Base-by-base conservation (phyloP, 1,140 invertebrate genomes). In the Aphis craccivora region DNA sequence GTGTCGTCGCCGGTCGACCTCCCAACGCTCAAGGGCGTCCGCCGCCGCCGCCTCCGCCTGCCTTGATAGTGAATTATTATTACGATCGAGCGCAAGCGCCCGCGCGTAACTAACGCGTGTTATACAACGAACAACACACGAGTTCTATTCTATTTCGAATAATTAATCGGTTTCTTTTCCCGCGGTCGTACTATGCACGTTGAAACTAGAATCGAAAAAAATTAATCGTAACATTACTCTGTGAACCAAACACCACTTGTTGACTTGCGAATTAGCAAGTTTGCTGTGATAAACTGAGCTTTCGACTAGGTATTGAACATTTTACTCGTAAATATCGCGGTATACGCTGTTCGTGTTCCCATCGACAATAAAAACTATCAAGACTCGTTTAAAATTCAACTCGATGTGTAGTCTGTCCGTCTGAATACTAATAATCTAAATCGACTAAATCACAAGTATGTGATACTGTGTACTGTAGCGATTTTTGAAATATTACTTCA, bases 21-120 rank as follows among this genome's bases (percentile, higher is more conserved):
- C 51, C 14, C 14, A 14, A 76, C 35, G n/a, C 43, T 37, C 91
- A 92, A 92, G 91, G 91, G 91, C 91, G 91, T 92, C 22, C 76
- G 60, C 43, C 43, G 5, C 43, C 84, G 55, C 43, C 43, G 14
- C 43, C 84, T 87, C 84, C 84, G n/a, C n/a, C 87, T n/a, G 48
- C 30, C n/a, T 45, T 45, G n/a, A 51, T 51, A 51, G 48, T 51
- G 14, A 51, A 51, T 89, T 53, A 53, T 89, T 53, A 53, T 40
- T 40, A 40, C 20, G n/a, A 14, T 48, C 22, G 20, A 7, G 51
- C 51, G 88, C 88, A 35, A 35, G 35, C 87, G n/a, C n/a, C 1
- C 84, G 43, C 40, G 23, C 81, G 18, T 60, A 18, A 30, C 9
- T 76, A 18, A 30, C 60, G 60, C 60, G n/a, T 76, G 60, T 18